Percentiles rank a stretch among this genome's conserved stretches.
phyloP scores from a whole-genome alignment of 2,113 vertebrate genomes.

The Megaptera novaeangliae region DNA sequence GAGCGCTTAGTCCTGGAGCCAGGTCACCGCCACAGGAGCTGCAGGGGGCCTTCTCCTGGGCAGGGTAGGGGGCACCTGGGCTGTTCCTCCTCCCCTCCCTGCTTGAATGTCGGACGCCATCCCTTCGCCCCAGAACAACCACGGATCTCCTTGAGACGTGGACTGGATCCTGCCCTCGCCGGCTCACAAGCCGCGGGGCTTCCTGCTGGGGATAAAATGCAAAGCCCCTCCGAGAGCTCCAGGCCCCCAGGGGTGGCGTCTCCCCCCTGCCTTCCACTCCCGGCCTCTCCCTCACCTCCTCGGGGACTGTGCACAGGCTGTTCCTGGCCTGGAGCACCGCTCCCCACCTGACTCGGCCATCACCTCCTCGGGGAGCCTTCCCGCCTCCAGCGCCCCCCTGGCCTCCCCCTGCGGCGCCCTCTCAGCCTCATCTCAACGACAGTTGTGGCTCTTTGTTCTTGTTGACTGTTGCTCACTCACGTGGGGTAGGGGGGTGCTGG shows the following conservation, averaged over 20 bases:
- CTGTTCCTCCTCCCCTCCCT: background rate
- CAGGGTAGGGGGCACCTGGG: background rate
- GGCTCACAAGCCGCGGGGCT: background rate
- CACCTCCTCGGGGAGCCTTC: background rate
- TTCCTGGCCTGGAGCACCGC: background rate
- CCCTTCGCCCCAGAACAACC: background rate
- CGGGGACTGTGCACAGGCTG: background rate
- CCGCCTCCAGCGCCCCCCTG: background rate
- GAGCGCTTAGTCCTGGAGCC: background rate
- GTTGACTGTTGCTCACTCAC: background rate
- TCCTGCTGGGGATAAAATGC: background rate
- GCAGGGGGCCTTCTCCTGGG: fast-evolving
- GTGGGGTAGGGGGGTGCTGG: fast-evolving
- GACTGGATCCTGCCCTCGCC: background rate
- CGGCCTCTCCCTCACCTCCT: background rate
- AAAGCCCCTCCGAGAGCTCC: background rate
- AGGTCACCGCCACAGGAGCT: background rate
- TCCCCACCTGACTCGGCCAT: background rate
- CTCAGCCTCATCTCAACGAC: background rate
- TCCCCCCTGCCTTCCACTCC: background rate
- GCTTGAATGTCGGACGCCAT: background rate
- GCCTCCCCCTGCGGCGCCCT: background rate
- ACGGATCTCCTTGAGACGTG: background rate
- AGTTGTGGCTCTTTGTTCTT: background rate
- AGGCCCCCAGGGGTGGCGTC: background rate